A percentile compares a stretch with the other conserved stretches of the same genome.
phyloP scores from a whole-genome alignment of 2,888 invertebrate genomes.

The Platycheirus rosarum region DNA sequence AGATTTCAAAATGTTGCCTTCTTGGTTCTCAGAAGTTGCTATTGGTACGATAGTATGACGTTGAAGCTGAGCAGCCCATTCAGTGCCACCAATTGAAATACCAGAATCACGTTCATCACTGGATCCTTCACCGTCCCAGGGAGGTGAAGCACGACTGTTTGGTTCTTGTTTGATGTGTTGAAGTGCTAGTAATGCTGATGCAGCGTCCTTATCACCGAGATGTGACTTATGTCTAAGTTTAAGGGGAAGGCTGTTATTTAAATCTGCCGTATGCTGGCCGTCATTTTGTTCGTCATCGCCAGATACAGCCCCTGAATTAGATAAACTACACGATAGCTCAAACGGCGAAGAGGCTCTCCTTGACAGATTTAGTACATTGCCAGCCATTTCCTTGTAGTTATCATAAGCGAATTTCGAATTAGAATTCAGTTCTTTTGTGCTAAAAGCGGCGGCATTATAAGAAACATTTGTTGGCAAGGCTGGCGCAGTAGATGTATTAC shows the following conservation, averaged over 20 bases:
- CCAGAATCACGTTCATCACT: constrained; percentile 95
- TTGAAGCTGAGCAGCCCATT: constrained; percentile 81
- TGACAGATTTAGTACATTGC: constrained; percentile 88
- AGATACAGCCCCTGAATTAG: constrained; percentile 84
- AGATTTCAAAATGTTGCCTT: constrained; percentile 90
- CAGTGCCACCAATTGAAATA: constrained; percentile 87
- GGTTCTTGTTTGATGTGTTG: constrained; percentile 95
- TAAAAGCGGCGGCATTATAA: constrained; percentile 67
- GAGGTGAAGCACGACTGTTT: constrained; percentile 86
- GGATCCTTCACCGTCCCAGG: constrained; percentile 94
- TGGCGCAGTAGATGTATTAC: constrained; percentile 78
- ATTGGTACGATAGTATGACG: constrained; percentile 77
- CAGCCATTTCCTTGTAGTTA: constrained; percentile 57
- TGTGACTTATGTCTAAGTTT: constrained; percentile 96
- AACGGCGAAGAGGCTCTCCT: constrained; percentile 88
- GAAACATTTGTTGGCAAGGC: constrained; percentile 67
- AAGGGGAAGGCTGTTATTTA: constrained; percentile 92
- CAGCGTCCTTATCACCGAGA: constrained; percentile 94
- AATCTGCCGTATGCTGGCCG: constrained; percentile 83
- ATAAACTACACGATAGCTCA: constrained; percentile 88
- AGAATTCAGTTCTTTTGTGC: constrained; percentile 34
- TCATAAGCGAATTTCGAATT: constrained; percentile 21
- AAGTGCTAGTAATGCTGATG: constrained; percentile 90
- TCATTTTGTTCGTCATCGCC: constrained; percentile 84
- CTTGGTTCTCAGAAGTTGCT: constrained; percentile 78